These are phyloP conservation scores for Gobiocypris rarus DNA, from an alignment of 2,113 vertebrate species.

Conservation along the genomic window DNA sequence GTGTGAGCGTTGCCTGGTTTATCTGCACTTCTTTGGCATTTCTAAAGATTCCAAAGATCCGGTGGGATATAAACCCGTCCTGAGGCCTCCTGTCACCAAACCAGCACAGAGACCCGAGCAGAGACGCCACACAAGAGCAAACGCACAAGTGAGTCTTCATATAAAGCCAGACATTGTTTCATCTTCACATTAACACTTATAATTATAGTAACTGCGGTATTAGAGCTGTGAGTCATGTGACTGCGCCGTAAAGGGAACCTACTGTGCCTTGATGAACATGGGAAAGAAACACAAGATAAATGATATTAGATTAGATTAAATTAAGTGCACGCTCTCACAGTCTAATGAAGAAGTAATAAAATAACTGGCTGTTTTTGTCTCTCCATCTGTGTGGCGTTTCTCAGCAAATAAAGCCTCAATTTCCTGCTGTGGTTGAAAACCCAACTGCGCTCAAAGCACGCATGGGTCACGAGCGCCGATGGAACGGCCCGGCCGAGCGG, in stretches of 20 bases:
- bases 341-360: neutral
- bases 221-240: neutral
- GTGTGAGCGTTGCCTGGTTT: neutral
- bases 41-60: neutral
- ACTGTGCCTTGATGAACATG: no score
- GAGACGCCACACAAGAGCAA: neutral
- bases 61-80: neutral
- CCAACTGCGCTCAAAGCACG: neutral
- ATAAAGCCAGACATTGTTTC: no score
- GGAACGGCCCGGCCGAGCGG: slow-evolving; percentile 46
- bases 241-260: neutral
- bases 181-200: no score
- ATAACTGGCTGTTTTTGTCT: neutral
- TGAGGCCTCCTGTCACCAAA: neutral
- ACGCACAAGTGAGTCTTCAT: neutral
- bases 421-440: neutral
- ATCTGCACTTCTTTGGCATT: neutral
- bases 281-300: neutral
- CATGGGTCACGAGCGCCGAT: neutral
- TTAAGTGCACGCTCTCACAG: neutral
- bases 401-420: neutral
- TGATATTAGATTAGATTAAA: neutral
- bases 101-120: neutral
- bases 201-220: neutral
- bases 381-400: neutral